These are phyloP conservation scores for Nymphalis c-album DNA, from an alignment of 2,888 invertebrate species.

Conservation along the genomic window DNA sequence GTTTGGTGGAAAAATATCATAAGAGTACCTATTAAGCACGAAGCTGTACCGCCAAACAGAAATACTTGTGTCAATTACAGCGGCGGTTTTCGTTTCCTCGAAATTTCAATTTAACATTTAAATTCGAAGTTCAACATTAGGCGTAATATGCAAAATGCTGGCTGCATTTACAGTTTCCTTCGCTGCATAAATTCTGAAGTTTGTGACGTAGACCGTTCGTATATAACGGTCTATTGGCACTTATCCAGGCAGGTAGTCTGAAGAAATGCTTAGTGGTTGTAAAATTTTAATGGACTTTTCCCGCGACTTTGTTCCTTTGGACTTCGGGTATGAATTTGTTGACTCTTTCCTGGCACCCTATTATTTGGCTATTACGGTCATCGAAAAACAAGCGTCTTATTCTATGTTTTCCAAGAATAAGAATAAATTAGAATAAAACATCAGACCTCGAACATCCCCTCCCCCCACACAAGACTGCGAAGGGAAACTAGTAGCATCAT, in stretches of 20 bases:
- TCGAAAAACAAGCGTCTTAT: too few species aligned
- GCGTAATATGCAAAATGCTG: slow-evolving; percentile 14
- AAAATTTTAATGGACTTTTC: not conserved
- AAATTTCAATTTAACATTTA: not conserved
- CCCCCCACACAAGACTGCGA: too few species aligned
- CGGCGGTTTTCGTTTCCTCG: not conserved
- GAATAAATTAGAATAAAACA: too few species aligned
- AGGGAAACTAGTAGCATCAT: too few species aligned
- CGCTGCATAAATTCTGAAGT: slow-evolving; percentile 28
- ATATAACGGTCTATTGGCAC: slow-evolving; percentile 20
- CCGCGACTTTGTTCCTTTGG: too few species aligned
- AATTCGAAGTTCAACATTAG: not conserved
- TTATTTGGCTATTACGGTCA: too few species aligned
- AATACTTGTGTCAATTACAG: not conserved
- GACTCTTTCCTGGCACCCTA: too few species aligned
- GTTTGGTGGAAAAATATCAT: too few species aligned
- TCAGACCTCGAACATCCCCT: too few species aligned
- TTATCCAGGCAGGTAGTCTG: slow-evolving; percentile 24
- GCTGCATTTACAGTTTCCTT: slow-evolving; percentile 6
- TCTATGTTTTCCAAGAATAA: too few species aligned
- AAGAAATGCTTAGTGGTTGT: slow-evolving; percentile 5
- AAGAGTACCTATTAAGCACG: too few species aligned
- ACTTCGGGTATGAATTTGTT: too few species aligned
- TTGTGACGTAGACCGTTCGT: slow-evolving; percentile 17
- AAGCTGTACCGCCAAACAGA: not conserved